Percentiles rank a stretch among this genome's conserved stretches.
These are phyloP conservation scores for Polyommatus iphigenia DNA, from an alignment of 2,888 invertebrate genomes.

Conservation along the genomic window DNA sequence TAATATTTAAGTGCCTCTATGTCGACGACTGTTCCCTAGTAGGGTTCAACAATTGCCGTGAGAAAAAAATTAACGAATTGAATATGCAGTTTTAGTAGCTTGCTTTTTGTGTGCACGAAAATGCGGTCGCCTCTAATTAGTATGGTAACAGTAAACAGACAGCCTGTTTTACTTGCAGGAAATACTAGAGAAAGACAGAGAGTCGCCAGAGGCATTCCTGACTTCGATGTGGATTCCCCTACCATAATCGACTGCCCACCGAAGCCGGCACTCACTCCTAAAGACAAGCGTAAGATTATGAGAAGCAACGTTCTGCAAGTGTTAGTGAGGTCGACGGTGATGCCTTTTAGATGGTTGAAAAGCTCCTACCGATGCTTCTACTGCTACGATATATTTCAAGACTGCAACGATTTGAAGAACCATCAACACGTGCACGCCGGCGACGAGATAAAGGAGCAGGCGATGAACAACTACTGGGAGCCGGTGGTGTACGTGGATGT, in stretches of 20 bases:
- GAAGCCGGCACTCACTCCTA: constrained; percentile 48
- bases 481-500: constrained; percentile 67
- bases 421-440: constrained; percentile 59
- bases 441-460: constrained; percentile 58
- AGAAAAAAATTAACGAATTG: neutral
- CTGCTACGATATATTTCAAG: constrained; percentile 73
- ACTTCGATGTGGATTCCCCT: constrained; percentile 36
- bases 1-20: neutral
- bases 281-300: constrained; percentile 63
- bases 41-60: neutral
- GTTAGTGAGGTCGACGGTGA: constrained; percentile 60
- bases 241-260: constrained; percentile 33
- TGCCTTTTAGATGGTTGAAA: constrained; percentile 73
- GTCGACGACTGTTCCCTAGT: neutral
- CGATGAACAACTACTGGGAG: constrained; percentile 73
- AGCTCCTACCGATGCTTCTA: constrained; percentile 73
- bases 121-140: constrained; percentile 57
- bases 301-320: constrained; percentile 65
- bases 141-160: constrained; percentile 41
- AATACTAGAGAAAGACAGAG: constrained; percentile 66
- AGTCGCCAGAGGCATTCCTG: constrained; percentile 42
- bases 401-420: constrained; percentile 59
- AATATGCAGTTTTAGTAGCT: neutral
- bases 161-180: constrained; percentile 69
- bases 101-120: constrained; percentile 37